These are phyloP conservation scores for Cepaea nemoralis DNA, from an alignment of 1,140 invertebrate genomes.

Conservation along the genomic window DNA sequence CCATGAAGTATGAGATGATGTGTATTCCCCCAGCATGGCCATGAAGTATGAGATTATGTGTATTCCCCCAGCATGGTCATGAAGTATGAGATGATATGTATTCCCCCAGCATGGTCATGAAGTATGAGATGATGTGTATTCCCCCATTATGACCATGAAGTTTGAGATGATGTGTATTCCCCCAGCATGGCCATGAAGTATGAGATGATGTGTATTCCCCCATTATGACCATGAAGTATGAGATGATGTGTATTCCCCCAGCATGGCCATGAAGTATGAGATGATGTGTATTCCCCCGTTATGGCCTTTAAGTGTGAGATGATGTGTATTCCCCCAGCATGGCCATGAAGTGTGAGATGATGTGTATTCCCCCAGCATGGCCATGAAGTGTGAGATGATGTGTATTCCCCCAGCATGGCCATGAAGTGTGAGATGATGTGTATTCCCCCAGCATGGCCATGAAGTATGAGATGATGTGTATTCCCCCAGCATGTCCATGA, in stretches of 20 bases:
- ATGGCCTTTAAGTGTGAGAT: conserved; percentile 6
- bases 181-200: background rate
- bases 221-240: background rate
- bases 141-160: background rate
- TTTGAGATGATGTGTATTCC: conserved; percentile 27
- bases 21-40: background rate
- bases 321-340: background rate
- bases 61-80: background rate
- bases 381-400: conserved; percentile 16
- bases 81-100: conserved; percentile 25
- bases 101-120: background rate
- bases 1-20: conserved; percentile 15
- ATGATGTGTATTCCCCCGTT: background rate
- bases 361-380: background rate
- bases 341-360: conserved; percentile 16
- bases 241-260: conserved; percentile 20
- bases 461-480: conserved; percentile 25
- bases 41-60: conserved; percentile 23
- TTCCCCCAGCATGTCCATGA: background rate
- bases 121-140: conserved; percentile 23
- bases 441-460: background rate
- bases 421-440: conserved; percentile 26
- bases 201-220: conserved; percentile 25
- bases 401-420: background rate
- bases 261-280: conserved; percentile 4